Evolutionary conservation across 2,113 vertebrate genomes (phyloP), one percentile per base, ranked within the genome.

Genomic region (Procapra przewalskii): DNA sequence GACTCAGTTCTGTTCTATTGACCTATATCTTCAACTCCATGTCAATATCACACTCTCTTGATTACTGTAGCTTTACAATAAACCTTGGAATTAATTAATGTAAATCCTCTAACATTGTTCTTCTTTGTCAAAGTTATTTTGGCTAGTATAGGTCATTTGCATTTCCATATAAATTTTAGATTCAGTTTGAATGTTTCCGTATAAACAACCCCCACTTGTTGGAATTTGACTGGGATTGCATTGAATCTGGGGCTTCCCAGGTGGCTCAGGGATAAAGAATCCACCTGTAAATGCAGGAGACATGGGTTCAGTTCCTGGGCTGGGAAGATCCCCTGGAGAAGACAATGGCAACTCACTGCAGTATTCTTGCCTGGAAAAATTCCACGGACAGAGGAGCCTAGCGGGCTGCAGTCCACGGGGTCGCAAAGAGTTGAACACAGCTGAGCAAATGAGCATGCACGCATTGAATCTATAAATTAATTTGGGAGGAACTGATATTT

Each of bases 111-210:
- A 62, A 79, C 11, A 54, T 62, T 55, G 27, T 67, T 80, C 8
- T 81, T 60, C 27, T 57, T 67, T 88, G 10, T 48, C 60, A 60
- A 17, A 86, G 43, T 50, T 52, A 36, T 93, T 87, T 87, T 62
- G 54, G 12, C 67, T 94, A 31, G 12, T 79, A 31, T 19, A 64
- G 23, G 27, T 88, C 86, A 55, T 90, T 84, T 85, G 23, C 13
- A 90, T 85, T 90, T 93, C 48, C 48, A 55, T 57, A 55, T 79
- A 79, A 85, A 85, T 48, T 90, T 96, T 93, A 90, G 67, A 48
- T 48, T 93, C 64, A 90, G 14, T 57, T 93, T 90, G 5, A 83
- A 21, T 62, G 50, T 84, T 54, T 89, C 55, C 59, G 48, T 81
- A 23, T 57, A 88, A 80, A 79, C 25, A 31, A 31, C 2, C 16